A percentile compares a stretch with the other conserved stretches of the same genome.
Conservation (phyloP, 1,140 invertebrate genomes). For the Phthorimaea operculella region DNA sequence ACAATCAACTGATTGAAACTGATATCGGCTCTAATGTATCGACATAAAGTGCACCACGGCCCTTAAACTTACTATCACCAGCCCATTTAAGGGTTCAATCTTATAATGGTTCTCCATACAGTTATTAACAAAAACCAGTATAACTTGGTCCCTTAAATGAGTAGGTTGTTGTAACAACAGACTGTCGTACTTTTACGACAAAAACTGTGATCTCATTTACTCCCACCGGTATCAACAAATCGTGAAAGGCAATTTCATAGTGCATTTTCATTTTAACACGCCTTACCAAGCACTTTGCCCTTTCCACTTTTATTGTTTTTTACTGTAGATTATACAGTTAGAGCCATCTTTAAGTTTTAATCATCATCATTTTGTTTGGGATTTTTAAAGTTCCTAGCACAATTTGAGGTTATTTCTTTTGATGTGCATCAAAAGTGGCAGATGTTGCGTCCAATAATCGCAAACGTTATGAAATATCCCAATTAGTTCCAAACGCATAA, state of each 20-base stretch:
- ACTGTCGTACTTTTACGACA: slow-evolving; percentile 20
- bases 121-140: too few relatives aligned
- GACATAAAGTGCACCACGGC: not conserved
- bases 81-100: too few relatives aligned
- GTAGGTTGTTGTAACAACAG: not conserved
- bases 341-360: not conserved
- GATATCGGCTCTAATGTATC: not conserved
- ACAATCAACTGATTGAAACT: not conserved
- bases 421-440: slow-evolving; percentile 21
- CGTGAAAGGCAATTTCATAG: slow-evolving; percentile 65
- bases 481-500: slow-evolving; percentile 64
- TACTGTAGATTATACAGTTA: slow-evolving; percentile 11
- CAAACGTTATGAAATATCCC: slow-evolving; percentile 57
- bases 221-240: slow-evolving; percentile 48
- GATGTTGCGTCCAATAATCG: slow-evolving; percentile 57
- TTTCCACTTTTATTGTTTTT: slow-evolving; percentile 53
- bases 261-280: slow-evolving; percentile 58
- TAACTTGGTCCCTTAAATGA: too few relatives aligned
- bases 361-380: too few relatives aligned
- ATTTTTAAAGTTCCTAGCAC: too few relatives aligned
- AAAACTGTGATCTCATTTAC: slow-evolving; percentile 59
- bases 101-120: too few relatives aligned
- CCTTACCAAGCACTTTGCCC: slow-evolving; percentile 48
- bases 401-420: too few relatives aligned
- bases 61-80: not conserved